phyloP scores from a whole-genome alignment of 2,113 vertebrate species.

The Hyperopisus bebe region DNA sequence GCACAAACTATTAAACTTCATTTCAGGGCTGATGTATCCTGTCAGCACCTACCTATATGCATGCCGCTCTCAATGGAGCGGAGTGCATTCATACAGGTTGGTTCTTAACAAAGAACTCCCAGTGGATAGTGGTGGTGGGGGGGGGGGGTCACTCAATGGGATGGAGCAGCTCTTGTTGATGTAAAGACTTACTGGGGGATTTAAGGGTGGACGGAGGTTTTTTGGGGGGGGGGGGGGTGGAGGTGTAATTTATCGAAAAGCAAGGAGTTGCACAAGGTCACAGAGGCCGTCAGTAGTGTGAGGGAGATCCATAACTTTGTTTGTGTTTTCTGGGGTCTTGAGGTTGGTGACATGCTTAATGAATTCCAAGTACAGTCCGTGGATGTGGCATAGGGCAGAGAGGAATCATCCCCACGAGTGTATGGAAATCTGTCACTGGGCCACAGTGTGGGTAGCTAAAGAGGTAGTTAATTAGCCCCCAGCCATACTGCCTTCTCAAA shows the following conservation, averaged over 20 bases:
- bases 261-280: neutral
- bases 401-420: neutral
- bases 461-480: neutral
- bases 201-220: neutral
- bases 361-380: neutral
- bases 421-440: neutral
- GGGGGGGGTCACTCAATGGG: neutral
- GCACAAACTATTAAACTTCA: neutral
- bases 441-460: neutral
- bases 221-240: neutral
- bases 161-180: constrained; percentile 19
- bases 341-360: neutral
- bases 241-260: neutral
- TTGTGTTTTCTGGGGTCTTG: neutral
- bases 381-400: neutral
- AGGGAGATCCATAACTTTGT: neutral
- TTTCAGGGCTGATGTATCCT: constrained; percentile 9
- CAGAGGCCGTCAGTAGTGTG: neutral
- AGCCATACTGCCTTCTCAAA: neutral
- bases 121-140: constrained; percentile 11
- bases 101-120: constrained; percentile 28
- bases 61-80: constrained; percentile 34
- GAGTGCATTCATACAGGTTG: constrained; percentile 36
- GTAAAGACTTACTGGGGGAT: constrained; percentile 33
- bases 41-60: constrained; percentile 31